Percentiles rank a stretch among this genome's conserved stretches.
Evolutionary conservation across 2,797 vertebrate species (phyloP).

Genomic region (Halcyon badia): DNA sequence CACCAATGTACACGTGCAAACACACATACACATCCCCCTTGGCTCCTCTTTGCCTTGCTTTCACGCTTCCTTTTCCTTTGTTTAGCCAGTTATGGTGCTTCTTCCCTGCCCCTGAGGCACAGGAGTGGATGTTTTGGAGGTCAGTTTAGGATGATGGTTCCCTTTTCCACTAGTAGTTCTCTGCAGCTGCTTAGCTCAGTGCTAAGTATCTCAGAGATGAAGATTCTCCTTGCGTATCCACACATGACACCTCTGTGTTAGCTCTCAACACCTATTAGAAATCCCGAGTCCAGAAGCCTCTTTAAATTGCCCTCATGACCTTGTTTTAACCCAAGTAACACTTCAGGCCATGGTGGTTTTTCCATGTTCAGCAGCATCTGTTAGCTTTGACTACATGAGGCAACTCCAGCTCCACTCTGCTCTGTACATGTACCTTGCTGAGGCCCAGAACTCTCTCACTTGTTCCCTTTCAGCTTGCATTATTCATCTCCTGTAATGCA

Average conservation of each 20-base stretch:
- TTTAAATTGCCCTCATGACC: constrained; percentile 21
- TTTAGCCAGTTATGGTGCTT: not conserved
- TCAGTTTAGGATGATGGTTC: not conserved
- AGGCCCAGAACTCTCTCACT: not conserved
- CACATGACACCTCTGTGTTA: not conserved
- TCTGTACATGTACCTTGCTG: not conserved
- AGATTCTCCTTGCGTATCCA: not conserved
- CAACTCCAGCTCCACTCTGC: not conserved
- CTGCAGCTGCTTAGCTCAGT: not conserved
- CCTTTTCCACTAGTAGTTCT: not conserved
- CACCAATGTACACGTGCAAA: accelerated
- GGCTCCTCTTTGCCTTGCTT: not conserved
- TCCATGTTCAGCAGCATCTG: not conserved
- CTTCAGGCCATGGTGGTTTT: constrained; percentile 18
- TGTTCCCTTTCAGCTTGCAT: constrained; percentile 54
- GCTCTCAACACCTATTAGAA: constrained; percentile 3
- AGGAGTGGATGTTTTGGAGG: not conserved
- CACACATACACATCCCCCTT: not conserved
- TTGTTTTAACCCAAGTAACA: constrained; percentile 3
- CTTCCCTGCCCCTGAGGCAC: not conserved
- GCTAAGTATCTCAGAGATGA: not conserved
- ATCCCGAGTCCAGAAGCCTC: not conserved
- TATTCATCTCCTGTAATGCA: constrained; percentile 71
- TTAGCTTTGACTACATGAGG: not conserved
- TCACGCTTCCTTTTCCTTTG: not conserved